Evolutionary conservation across 2,113 vertebrate species (phyloP).

Genomic region (Tyto alba): DNA sequence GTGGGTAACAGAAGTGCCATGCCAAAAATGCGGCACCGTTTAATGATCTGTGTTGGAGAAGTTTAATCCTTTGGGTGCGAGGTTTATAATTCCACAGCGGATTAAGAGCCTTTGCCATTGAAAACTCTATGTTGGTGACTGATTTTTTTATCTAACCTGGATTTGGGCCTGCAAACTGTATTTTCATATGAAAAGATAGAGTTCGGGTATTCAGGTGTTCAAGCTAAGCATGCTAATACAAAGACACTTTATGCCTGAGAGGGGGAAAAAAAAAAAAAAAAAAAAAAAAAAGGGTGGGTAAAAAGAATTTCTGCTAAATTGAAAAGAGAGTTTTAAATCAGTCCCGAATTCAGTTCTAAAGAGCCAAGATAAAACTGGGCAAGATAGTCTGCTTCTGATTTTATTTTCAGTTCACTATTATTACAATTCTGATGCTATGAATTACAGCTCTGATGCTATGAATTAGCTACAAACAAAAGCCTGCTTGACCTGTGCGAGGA

Average conservation of each 20-base stretch:
- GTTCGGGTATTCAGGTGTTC: not conserved
- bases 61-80: not conserved
- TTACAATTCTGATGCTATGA: not conserved
- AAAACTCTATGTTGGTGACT: not conserved
- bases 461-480: not conserved
- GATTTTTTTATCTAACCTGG: not conserved
- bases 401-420: not conserved
- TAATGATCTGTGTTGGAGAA: not conserved
- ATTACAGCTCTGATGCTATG: not conserved
- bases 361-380: not conserved
- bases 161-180: not conserved
- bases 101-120: not conserved
- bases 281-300: not conserved
- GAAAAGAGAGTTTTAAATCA: not conserved
- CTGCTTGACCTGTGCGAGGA: not conserved
- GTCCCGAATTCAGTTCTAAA: not conserved
- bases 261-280: too few species aligned
- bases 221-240: not conserved
- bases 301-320: not conserved
- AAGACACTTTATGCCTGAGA: not conserved
- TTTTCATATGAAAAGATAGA: not conserved
- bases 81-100: not conserved
- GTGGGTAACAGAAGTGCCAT: not conserved
- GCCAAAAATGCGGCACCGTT: not conserved
- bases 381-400: not conserved